Percentiles rank a stretch among this genome's conserved stretches.
phyloP scores from a whole-genome alignment of 2,797 vertebrate genomes.

The Pachyuromys duprasi region DNA sequence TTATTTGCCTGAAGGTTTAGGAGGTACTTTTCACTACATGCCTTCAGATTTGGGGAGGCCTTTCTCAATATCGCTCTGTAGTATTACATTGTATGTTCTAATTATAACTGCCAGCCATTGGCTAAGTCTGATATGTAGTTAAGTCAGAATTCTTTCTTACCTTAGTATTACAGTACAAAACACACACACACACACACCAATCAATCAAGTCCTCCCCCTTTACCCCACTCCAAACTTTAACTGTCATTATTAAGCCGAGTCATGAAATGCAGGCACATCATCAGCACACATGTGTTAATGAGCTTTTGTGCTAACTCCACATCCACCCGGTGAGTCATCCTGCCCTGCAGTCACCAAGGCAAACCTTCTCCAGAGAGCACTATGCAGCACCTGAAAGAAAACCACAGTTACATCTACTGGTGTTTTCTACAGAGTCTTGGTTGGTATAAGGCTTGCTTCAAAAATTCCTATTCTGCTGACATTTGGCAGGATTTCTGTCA shows the following conservation, averaged over 20 bases:
- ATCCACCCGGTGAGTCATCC: not conserved
- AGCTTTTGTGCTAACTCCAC: not conserved
- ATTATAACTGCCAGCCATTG: constrained; percentile 60
- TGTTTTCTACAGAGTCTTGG: not conserved
- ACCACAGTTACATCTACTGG: not conserved
- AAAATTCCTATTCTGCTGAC: constrained; percentile 43
- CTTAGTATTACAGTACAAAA: constrained; percentile 29
- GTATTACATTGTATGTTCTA: constrained; percentile 4
- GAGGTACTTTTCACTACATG: constrained; percentile 26
- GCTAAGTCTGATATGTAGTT: constrained; percentile 43
- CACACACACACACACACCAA: not conserved
- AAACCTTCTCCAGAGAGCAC: not conserved
- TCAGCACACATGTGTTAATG: rapidly evolving
- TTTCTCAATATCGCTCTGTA: constrained; percentile 58
- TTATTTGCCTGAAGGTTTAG: constrained; percentile 17
- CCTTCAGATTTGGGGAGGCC: not conserved
- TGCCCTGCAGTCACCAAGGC: not conserved
- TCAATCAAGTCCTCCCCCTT: not conserved
- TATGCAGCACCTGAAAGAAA: not conserved
- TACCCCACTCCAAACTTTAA: not conserved
- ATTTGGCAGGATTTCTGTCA: constrained; percentile 59
- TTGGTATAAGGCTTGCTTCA: not conserved
- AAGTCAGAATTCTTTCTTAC: constrained; percentile 63
- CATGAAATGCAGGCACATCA: not conserved
- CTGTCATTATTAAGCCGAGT: constrained; percentile 22